Conservation (phyloP, 2,888 invertebrate genomes). For the Cheilosia impressa region DNA sequence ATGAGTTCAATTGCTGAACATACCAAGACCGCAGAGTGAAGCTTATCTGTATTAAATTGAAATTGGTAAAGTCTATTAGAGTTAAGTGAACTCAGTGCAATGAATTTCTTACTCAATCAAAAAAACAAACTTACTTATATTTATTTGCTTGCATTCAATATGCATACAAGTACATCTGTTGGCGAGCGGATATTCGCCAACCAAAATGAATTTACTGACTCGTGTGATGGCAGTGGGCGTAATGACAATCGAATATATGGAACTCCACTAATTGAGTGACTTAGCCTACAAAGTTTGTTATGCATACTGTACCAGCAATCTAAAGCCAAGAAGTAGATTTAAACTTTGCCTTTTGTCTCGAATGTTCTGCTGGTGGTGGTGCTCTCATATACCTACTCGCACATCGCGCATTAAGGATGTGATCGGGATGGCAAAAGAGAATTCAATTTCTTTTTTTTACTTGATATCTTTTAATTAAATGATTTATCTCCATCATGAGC, state of each 20-base stretch:
- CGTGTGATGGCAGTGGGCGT: constrained; percentile 33
- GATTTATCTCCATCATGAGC: constrained; percentile 12
- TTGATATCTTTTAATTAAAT: constrained; percentile 29
- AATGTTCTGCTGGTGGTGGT: background rate
- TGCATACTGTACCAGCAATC: constrained; percentile 1
- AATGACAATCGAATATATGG: constrained; percentile 29
- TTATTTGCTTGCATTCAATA: background rate
- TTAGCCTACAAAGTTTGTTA: background rate
- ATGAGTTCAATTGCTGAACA: constrained; percentile 18
- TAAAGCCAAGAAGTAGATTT: constrained; percentile 1
- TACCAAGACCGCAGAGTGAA: constrained; percentile 6
- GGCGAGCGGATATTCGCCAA: background rate
- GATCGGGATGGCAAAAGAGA: background rate
- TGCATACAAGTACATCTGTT: background rate
- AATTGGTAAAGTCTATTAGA: constrained; percentile 21
- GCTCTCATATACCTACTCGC: no score
- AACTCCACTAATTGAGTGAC: constrained; percentile 34
- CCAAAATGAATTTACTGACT: constrained; percentile 10
- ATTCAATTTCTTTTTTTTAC: background rate
- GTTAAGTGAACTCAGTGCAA: background rate
- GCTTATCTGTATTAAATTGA: constrained; percentile 22
- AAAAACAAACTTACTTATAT: no score
- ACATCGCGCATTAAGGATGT: background rate
- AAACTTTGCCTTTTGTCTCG: background rate
- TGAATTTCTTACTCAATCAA: background rate